A percentile compares a stretch with the other conserved stretches of the same genome.
Evolutionary conservation across 2,113 vertebrate species (phyloP).

Genomic region (Oryzias celebensis): DNA sequence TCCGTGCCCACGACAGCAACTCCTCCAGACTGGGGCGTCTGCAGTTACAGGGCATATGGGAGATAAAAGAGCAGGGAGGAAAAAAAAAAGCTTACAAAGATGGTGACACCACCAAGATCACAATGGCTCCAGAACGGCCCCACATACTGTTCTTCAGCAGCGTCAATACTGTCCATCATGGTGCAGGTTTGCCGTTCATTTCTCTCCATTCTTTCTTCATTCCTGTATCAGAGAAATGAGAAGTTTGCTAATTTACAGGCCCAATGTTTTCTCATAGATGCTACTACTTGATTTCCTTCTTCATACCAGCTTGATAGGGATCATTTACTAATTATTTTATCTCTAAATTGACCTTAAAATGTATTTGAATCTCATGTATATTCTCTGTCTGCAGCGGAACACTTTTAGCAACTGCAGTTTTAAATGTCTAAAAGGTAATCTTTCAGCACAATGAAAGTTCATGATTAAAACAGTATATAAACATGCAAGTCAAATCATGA

Average conservation of each 20-base stretch:
- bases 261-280: no score
- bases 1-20: constrained; percentile 93
- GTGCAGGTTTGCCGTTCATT: constrained; percentile 76
- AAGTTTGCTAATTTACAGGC: neutral
- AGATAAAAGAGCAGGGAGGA: neutral
- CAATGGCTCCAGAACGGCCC: neutral
- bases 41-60: neutral
- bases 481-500: no score
- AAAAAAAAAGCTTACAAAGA: neutral
- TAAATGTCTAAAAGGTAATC: no score
- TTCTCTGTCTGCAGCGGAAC: no score
- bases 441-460: no score
- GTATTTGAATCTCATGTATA: no score
- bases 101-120: neutral
- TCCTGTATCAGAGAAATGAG: constrained; percentile 59
- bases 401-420: no score
- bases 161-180: constrained; percentile 82
- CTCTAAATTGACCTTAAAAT: no score
- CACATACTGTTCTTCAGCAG: constrained; percentile 77
- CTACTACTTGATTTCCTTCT: no score
- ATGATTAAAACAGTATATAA: no score
- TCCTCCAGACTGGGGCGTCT: constrained; percentile 89
- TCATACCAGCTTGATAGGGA: no score
- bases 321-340: no score
- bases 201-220: constrained; percentile 75